Conservation (phyloP, 2,888 invertebrate species). For the Rhodophaea formosa region DNA sequence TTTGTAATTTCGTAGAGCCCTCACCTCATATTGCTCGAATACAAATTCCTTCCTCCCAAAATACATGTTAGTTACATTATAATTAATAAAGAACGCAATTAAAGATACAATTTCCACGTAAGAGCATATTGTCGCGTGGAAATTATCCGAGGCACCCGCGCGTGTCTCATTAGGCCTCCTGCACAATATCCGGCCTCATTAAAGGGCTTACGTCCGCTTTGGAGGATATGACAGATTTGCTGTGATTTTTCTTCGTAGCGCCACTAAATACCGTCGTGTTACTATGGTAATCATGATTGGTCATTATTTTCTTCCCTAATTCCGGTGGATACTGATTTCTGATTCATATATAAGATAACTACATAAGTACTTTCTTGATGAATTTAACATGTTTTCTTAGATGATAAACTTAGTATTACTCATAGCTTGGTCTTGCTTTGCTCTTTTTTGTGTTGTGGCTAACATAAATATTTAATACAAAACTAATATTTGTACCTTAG, state of each 20-base stretch:
- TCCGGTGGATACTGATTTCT: no score
- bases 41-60: neutral
- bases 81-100: constrained; percentile 1
- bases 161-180: constrained; percentile 63
- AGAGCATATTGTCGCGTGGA: constrained; percentile 29
- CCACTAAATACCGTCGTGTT: neutral
- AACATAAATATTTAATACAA: no score
- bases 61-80: neutral
- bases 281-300: neutral
- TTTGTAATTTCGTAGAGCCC: no score
- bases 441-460: no score
- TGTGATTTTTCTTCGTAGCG: constrained; percentile 51
- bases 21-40: no score
- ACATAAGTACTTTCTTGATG: no score
- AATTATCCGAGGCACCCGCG: constrained; percentile 45
- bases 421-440: no score
- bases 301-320: constrained; percentile 9
- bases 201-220: constrained; percentile 56
- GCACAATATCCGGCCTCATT: constrained; percentile 71
- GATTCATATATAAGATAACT: no score
- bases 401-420: no score
- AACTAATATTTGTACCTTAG: no score
- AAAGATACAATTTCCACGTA: constrained; percentile 21
- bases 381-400: no score
- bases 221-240: constrained; percentile 55